Conservation (phyloP, 2,797 vertebrate genomes). For the Champsocephalus esox region DNA sequence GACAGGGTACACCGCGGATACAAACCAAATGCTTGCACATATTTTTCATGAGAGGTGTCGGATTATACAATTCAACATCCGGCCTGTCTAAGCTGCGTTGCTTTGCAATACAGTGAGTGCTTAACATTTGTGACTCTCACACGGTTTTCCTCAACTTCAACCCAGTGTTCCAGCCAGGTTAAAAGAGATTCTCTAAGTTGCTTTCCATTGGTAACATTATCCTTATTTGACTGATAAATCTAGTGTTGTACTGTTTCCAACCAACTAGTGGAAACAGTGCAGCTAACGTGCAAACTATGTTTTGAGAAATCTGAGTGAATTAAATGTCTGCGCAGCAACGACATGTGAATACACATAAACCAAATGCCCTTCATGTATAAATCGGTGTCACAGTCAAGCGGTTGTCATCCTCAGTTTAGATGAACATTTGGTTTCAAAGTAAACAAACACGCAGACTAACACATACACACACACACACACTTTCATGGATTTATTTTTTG, state of each 20-base stretch:
- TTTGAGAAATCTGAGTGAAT: too few relatives aligned
- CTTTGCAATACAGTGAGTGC: background rate
- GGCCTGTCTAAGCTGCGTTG: background rate
- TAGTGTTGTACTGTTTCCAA: background rate
- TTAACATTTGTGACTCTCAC: background rate
- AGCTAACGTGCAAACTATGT: background rate
- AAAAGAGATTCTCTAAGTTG: background rate
- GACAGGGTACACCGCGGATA: conserved; percentile 3
- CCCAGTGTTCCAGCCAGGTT: background rate
- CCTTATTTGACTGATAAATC: background rate
- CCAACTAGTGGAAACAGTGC: background rate
- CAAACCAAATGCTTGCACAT: conserved; percentile 11
- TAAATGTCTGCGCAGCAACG: too few relatives aligned
- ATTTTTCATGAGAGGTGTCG: conserved; percentile 1
- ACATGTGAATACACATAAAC: too few relatives aligned
- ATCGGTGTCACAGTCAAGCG: conserved; percentile 2
- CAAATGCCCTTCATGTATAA: background rate
- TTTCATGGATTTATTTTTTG: conserved; percentile 20
- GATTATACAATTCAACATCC: background rate
- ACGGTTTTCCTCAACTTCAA: background rate
- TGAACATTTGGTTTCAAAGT: background rate
- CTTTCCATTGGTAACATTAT: background rate
- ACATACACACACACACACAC: background rate
- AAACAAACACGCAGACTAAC: conserved; percentile 2
- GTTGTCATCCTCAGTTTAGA: background rate